phyloP scores from a whole-genome alignment of 2,797 vertebrate species.

The Coregonus ussuriensis region DNA sequence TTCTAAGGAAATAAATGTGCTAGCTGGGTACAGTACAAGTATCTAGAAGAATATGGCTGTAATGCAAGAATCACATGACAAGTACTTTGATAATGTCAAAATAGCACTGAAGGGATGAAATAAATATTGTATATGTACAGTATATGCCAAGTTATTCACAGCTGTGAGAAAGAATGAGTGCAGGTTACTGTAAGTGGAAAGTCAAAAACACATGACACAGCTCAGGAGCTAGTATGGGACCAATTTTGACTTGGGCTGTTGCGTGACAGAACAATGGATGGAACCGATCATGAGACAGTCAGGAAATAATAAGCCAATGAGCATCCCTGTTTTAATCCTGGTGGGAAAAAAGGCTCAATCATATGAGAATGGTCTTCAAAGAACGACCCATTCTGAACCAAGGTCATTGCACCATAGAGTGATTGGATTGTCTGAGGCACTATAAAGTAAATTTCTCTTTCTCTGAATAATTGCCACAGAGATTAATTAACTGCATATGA shows the following conservation, averaged over 20 bases:
- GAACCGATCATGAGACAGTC: not conserved
- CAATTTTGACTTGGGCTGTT: not conserved
- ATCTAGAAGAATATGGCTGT: not conserved
- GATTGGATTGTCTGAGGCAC: constrained; percentile 19
- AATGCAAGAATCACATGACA: not conserved
- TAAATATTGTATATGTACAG: not conserved
- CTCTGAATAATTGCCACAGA: constrained; percentile 6
- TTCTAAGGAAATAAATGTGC: not conserved
- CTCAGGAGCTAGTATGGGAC: not conserved
- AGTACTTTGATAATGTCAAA: not conserved
- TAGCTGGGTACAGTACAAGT: not conserved
- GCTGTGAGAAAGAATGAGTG: not conserved
- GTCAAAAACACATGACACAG: not conserved
- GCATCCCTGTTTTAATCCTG: not conserved
- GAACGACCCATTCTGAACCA: not conserved
- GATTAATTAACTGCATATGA: constrained; percentile 11
- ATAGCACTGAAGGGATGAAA: not conserved
- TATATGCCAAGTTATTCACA: not conserved
- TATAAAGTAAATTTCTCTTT: not conserved
- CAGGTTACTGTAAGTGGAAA: not conserved
- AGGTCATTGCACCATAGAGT: constrained; percentile 8
- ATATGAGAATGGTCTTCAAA: constrained; percentile 28
- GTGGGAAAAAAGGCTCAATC: not conserved
- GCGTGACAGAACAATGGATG: not conserved
- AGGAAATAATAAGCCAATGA: not conserved